phyloP scores from a whole-genome alignment of 2,797 vertebrate genomes.

The Coracias cyanogaster region DNA sequence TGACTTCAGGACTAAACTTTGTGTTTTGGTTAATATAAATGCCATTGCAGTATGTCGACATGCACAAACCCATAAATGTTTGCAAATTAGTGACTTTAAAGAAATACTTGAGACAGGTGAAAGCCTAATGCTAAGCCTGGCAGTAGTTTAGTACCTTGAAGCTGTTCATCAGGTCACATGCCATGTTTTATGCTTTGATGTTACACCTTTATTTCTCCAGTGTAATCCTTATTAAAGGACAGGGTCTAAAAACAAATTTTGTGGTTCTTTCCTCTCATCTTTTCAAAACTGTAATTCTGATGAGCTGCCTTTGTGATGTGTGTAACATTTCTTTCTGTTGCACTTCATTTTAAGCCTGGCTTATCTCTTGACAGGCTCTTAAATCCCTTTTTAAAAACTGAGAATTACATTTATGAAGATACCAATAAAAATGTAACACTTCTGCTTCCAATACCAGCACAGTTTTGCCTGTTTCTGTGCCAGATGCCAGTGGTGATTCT shows the following conservation, averaged over 20 bases:
- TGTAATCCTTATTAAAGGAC: slow-evolving; percentile 36
- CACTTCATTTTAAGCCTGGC: not conserved
- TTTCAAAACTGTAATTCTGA: not conserved
- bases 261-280: not conserved
- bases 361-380: not conserved
- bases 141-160: not conserved
- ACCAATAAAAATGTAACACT: not conserved
- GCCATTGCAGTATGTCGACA: not conserved
- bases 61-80: not conserved
- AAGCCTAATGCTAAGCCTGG: not conserved
- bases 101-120: not conserved
- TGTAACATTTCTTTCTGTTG: not conserved
- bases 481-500: not conserved
- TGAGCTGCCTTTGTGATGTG: not conserved
- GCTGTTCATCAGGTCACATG: not conserved
- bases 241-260: not conserved
- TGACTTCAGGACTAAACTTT: not conserved
- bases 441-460: not conserved
- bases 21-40: not conserved
- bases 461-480: not conserved
- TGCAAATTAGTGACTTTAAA: not conserved
- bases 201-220: not conserved
- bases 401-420: not conserved
- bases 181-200: not conserved
- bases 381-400: not conserved